Conservation (phyloP, 2,113 vertebrate species). For the Odocoileus hemionus region DNA sequence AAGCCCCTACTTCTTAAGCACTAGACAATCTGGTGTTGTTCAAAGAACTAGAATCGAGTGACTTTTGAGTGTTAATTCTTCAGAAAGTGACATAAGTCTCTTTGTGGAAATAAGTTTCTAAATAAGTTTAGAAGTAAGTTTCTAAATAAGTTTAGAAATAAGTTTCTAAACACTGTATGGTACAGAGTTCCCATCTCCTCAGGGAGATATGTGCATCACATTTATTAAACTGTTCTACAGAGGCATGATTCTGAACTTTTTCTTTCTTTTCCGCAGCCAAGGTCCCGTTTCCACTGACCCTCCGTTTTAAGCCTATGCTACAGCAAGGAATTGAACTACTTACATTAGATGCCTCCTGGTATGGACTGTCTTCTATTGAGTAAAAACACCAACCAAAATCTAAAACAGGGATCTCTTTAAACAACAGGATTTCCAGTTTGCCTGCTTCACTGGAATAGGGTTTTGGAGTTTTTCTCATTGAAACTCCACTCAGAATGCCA, state of each 20-base stretch:
- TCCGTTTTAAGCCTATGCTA: conserved; percentile 98
- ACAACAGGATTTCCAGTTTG: background rate
- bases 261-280: conserved; percentile 84
- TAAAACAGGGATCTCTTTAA: background rate
- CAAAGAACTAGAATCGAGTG: background rate
- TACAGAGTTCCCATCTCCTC: background rate
- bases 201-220: background rate
- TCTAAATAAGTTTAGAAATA: background rate
- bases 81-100: conserved; percentile 20
- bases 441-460: background rate
- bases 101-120: background rate
- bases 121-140: background rate
- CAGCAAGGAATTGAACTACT: conserved; percentile 98
- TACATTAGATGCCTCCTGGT: conserved; percentile 98
- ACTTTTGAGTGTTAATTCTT: background rate
- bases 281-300: conserved; percentile 95
- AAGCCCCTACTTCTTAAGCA: background rate
- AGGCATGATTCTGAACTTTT: background rate
- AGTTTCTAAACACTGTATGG: background rate
- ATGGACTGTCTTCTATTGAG: conserved; percentile 68
- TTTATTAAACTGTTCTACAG: background rate
- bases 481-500: background rate
- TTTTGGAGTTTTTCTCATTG: background rate
- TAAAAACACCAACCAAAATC: background rate
- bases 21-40: background rate